Evolutionary conservation across 2,888 invertebrate genomes (phyloP).

Genomic region (Penaeus monodon): DNA sequence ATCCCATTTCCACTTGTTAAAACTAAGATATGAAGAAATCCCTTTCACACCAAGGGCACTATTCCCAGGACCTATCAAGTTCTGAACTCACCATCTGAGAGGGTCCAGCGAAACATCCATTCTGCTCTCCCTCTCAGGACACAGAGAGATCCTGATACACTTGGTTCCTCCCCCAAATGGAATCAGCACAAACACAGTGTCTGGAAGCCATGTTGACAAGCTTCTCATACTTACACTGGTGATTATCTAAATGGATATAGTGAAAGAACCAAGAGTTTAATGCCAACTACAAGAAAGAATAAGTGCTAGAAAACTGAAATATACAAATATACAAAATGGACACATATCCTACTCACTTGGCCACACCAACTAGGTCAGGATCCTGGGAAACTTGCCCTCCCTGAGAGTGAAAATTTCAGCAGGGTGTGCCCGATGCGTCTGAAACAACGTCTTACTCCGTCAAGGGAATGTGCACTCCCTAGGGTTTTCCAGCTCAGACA

Average conservation of each 20-base stretch:
- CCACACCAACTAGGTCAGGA: constrained; percentile 97
- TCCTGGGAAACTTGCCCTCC: constrained; percentile 80
- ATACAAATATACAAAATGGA: no score
- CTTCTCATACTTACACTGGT: constrained; percentile 86
- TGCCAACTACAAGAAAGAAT: no score
- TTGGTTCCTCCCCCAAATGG: constrained; percentile 96
- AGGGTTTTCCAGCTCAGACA: constrained; percentile 74
- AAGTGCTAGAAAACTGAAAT: no score
- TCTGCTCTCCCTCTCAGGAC: constrained; percentile 82
- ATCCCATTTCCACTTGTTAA: no score
- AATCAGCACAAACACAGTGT: constrained; percentile 84
- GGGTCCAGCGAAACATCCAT: constrained; percentile 90
- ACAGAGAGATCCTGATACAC: constrained; percentile 88
- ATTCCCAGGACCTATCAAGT: background rate
- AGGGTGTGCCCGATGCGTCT: constrained; percentile 94
- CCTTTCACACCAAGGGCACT: background rate
- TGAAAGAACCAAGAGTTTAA: background rate
- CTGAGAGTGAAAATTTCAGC: constrained; percentile 86
- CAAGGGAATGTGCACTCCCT: constrained; percentile 77
- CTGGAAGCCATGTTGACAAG: constrained; percentile 83
- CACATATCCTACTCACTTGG: constrained; percentile 75
- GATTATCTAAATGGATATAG: constrained; percentile 71
- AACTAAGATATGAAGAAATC: no score
- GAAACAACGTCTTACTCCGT: constrained; percentile 87
- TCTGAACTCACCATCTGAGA: constrained; percentile 82